These are phyloP conservation scores for Coilia nasus DNA, from an alignment of 2,797 vertebrate genomes.

Conservation along the genomic window DNA sequence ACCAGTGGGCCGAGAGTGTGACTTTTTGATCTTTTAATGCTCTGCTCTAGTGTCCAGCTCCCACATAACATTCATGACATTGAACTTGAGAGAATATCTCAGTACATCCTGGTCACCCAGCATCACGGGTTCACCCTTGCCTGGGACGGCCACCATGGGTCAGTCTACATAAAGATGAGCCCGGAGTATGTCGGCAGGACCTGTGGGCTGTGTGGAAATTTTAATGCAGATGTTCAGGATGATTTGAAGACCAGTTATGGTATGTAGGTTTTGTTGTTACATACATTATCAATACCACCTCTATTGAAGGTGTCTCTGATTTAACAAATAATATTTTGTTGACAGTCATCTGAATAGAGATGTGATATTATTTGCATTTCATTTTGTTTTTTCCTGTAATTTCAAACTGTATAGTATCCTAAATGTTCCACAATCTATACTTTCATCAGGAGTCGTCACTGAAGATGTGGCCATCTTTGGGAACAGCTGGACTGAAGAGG, in stretches of 20 bases:
- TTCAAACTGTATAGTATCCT: background rate
- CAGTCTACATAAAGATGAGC: slow-evolving; percentile 92
- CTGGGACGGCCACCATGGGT: slow-evolving; percentile 86
- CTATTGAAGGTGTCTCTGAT: background rate
- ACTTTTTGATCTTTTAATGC: slow-evolving; percentile 10
- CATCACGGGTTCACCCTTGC: slow-evolving; percentile 88
- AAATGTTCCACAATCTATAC: background rate
- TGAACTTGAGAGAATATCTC: slow-evolving; percentile 84
- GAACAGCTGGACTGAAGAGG: slow-evolving; percentile 89
- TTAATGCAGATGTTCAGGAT: slow-evolving; percentile 90
- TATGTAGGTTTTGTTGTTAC: slow-evolving; percentile 56
- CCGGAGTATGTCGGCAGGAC: slow-evolving; percentile 89
- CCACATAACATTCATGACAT: slow-evolving; percentile 81
- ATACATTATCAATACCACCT: background rate
- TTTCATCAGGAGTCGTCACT: slow-evolving; percentile 81
- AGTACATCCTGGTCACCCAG: slow-evolving; percentile 87
- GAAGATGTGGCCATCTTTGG: slow-evolving; percentile 87
- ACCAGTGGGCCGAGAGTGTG: background rate
- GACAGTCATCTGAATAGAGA: background rate
- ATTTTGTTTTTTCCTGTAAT: background rate
- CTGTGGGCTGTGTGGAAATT: slow-evolving; percentile 92
- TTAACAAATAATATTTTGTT: no score
- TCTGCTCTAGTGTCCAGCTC: slow-evolving; percentile 77
- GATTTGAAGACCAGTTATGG: slow-evolving; percentile 93
- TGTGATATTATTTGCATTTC: background rate